A percentile compares a stretch with the other conserved stretches of the same genome.
These are phyloP conservation scores for Neopelma chrysocephalum DNA, from an alignment of 2,797 vertebrate genomes.

Conservation along the genomic window DNA sequence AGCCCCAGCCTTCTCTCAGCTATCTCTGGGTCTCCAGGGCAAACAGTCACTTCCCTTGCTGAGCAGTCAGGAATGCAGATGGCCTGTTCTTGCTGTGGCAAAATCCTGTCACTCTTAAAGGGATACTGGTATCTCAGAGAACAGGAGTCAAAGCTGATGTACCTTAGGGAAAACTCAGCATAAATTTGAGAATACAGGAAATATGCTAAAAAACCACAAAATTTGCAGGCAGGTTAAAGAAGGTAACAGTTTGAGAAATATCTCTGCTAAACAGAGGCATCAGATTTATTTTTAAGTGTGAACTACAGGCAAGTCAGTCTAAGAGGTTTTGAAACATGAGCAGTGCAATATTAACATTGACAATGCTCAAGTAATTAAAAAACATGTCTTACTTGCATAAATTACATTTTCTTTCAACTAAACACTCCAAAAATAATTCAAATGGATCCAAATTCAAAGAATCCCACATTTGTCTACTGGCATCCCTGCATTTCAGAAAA, in stretches of 20 bases:
- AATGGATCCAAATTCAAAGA: not conserved
- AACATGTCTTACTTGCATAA: not conserved
- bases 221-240: not conserved
- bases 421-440: not conserved
- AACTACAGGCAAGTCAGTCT: not conserved
- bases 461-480: not conserved
- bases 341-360: not conserved
- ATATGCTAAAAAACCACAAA: not conserved
- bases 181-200: not conserved
- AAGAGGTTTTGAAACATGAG: not conserved
- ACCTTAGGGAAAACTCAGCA: not conserved
- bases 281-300: not conserved
- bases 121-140: not conserved
- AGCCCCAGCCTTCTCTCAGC: not conserved
- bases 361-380: not conserved
- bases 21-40: constrained; percentile 45
- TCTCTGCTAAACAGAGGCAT: not conserved
- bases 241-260: not conserved
- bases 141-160: not conserved
- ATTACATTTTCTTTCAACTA: not conserved
- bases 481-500: not conserved
- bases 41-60: constrained; percentile 30
- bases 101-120: not conserved
- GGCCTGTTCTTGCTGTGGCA: not conserved
- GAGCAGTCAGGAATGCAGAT: constrained; percentile 51